Conservation (phyloP, 2,113 vertebrate genomes). For the Lonchura striata region DNA sequence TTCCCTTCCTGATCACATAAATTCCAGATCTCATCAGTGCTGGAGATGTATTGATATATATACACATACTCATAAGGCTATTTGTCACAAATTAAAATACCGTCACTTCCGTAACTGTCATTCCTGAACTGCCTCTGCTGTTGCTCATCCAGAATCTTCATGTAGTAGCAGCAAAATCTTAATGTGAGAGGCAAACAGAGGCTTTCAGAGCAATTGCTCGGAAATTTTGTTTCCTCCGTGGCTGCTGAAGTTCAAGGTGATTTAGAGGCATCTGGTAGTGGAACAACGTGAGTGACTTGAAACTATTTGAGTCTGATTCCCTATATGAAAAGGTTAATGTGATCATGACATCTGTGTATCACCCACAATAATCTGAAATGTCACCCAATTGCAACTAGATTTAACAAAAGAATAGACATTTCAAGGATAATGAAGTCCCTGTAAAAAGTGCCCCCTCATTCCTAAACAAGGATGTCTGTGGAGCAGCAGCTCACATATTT, state of each 20-base stretch:
- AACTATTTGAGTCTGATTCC: conserved; percentile 17
- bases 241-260: conserved; percentile 34
- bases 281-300: not conserved
- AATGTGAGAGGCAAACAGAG: not conserved
- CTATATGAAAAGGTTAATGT: not conserved
- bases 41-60: not conserved
- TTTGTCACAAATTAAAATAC: conserved; percentile 14
- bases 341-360: conserved; percentile 13
- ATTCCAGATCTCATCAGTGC: not conserved
- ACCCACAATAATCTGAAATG: conserved; percentile 3
- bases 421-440: conserved; percentile 19
- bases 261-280: conserved; percentile 20
- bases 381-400: not conserved
- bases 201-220: not conserved
- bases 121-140: not conserved
- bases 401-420: conserved; percentile 16
- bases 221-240: not conserved
- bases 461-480: not conserved
- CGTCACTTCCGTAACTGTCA: not conserved
- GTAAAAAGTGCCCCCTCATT: not conserved
- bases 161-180: not conserved
- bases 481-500: not conserved
- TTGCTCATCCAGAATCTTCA: not conserved
- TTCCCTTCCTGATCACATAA: not conserved
- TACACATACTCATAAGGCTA: rapidly evolving